phyloP scores from a whole-genome alignment of 2,113 vertebrate species.

The human region DNA sequence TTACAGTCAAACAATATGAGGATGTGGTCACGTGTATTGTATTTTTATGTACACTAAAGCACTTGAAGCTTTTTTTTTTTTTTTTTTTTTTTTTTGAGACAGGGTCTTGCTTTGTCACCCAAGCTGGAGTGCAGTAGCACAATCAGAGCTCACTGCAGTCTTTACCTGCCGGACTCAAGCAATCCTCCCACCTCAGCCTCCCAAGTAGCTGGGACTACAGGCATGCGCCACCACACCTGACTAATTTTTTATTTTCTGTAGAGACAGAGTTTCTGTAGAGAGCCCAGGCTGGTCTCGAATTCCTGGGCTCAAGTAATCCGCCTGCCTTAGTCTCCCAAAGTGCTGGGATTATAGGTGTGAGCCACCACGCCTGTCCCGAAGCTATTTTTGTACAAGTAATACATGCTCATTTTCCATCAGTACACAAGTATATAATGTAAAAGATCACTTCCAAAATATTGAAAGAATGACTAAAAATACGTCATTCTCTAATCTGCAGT shows the following conservation, averaged over 20 bases:
- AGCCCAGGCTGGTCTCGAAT: no score
- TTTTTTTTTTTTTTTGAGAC: background rate
- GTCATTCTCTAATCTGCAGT: background rate
- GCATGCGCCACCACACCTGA: no score
- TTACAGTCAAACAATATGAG: slow-evolving; percentile 14
- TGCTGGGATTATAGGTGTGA: no score
- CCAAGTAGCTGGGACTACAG: no score
- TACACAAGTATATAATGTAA: background rate
- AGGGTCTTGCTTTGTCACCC: background rate
- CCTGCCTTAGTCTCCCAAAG: no score
- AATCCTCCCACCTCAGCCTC: no score
- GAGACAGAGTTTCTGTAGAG: no score
- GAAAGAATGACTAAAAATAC: slow-evolving; percentile 12
- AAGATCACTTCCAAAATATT: slow-evolving; percentile 29
- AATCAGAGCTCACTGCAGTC: no score
- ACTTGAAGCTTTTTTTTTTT: background rate
- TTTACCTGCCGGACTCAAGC: no score
- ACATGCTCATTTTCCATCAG: background rate
- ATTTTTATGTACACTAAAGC: slow-evolving; percentile 24
- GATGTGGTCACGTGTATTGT: background rate
- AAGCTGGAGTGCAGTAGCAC: background rate
- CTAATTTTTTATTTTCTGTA: no score
- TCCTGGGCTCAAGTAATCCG: no score
- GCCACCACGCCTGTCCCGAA: no score
- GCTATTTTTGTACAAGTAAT: background rate